A percentile compares a stretch with the other conserved stretches of the same genome.
These are phyloP conservation scores for Laterallus jamaicensis DNA, from an alignment of 2,113 vertebrate species.

Conservation along the genomic window DNA sequence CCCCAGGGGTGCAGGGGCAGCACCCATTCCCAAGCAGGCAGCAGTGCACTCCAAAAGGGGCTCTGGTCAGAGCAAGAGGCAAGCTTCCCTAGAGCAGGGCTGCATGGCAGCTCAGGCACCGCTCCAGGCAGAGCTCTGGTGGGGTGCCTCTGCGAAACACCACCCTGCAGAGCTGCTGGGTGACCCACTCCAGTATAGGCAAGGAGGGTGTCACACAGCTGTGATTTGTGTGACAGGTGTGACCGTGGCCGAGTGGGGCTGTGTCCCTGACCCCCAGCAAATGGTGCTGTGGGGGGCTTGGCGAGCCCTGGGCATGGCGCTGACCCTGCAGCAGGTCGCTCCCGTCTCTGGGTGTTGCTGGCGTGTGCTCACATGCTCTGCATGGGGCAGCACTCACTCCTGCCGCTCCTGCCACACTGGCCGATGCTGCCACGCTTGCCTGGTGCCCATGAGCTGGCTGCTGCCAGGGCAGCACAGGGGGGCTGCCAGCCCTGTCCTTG, in stretches of 20 bases:
- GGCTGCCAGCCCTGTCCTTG: not conserved
- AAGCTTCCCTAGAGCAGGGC: not conserved
- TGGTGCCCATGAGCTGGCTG: not conserved
- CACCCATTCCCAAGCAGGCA: not conserved
- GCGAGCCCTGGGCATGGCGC: accelerated
- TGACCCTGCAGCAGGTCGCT: not conserved
- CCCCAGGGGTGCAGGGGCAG: not conserved
- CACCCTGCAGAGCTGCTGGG: not conserved
- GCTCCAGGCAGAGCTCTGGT: not conserved
- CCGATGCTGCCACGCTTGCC: not conserved
- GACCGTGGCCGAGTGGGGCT: accelerated
- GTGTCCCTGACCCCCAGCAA: not conserved
- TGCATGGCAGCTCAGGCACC: not conserved
- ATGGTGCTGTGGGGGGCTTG: not conserved
- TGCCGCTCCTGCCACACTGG: not conserved
- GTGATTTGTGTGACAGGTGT: too few relatives aligned
- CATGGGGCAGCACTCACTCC: not conserved
- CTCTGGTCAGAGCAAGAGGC: not conserved
- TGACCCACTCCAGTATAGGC: not conserved
- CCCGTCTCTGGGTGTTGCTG: not conserved
- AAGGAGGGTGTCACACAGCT: not conserved
- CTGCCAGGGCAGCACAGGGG: not conserved
- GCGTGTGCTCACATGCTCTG: not conserved
- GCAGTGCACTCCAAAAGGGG: not conserved
- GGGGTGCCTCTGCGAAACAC: not conserved